These are phyloP conservation scores for Neoitamus cyanurus DNA, from an alignment of 2,888 invertebrate species.

Conservation along the genomic window DNA sequence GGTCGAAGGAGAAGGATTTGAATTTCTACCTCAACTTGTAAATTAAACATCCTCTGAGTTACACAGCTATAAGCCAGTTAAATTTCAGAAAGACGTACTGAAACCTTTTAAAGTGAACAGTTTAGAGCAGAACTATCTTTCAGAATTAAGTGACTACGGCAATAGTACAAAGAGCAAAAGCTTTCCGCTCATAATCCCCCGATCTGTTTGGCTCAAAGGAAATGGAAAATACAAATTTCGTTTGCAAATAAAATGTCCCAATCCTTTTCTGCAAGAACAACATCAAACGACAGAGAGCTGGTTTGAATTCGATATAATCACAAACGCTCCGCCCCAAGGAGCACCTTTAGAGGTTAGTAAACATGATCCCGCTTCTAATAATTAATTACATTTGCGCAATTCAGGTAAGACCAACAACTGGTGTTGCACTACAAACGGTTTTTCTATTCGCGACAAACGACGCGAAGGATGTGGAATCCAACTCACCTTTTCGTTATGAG, in stretches of 20 bases:
- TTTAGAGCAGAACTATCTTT: not conserved
- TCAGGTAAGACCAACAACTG: not conserved
- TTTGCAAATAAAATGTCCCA: not conserved
- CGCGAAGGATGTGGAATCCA: not conserved
- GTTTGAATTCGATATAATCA: conserved; percentile 10
- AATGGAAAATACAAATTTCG: conserved; percentile 8
- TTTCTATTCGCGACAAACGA: conserved; percentile 2
- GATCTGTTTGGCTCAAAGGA: not conserved
- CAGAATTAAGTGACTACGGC: not conserved
- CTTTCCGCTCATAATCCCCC: not conserved
- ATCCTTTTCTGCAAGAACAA: not conserved
- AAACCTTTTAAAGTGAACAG: not conserved
- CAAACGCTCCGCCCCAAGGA: conserved; percentile 15
- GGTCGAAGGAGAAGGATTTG: not conserved
- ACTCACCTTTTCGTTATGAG: conserved; percentile 2
- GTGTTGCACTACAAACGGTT: not conserved
- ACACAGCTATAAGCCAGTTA: not conserved
- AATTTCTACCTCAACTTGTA: not conserved
- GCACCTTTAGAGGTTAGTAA: not conserved
- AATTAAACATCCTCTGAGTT: not conserved
- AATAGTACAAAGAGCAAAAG: not conserved
- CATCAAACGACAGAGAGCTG: not conserved
- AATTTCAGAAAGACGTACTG: not conserved
- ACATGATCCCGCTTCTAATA: not conserved
- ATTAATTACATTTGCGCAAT: not conserved